phyloP scores from a whole-genome alignment of 53 echinoderm and acorn worm species.

The Stichopus horrens region DNA sequence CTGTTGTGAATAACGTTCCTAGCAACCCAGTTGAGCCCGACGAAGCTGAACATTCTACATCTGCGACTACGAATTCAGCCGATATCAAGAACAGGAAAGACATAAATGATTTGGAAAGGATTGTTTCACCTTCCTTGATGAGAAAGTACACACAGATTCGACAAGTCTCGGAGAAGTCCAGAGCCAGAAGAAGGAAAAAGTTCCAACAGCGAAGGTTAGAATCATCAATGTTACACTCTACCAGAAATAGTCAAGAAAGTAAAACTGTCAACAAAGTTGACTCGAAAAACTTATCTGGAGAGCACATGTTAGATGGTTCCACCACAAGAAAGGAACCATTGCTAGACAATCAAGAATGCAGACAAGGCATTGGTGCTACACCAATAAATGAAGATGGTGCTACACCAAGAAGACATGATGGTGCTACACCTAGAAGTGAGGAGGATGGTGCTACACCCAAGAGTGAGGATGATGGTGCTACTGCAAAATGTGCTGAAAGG shows the following conservation, averaged over 20 bases:
- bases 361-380: not conserved
- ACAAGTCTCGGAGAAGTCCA: conserved; percentile 19
- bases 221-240: too few relatives aligned
- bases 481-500: not conserved
- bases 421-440: not conserved
- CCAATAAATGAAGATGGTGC: too few relatives aligned
- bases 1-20: not conserved
- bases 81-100: not conserved
- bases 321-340: too few relatives aligned
- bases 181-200: conserved; percentile 32
- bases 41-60: not conserved
- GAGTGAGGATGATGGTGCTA: not conserved
- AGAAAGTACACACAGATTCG: conserved; percentile 21
- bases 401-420: too few relatives aligned
- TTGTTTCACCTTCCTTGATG: conserved; percentile 37
- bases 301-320: too few relatives aligned
- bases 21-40: not conserved
- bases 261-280: not conserved
- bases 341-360: too few relatives aligned
- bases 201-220: not conserved
- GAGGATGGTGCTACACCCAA: not conserved
- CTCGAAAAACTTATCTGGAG: not conserved
- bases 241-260: not conserved
- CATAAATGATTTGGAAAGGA: not conserved
- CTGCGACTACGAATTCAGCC: not conserved